phyloP scores from a whole-genome alignment of 1,140 invertebrate species.

The Drosophila burlai region DNA sequence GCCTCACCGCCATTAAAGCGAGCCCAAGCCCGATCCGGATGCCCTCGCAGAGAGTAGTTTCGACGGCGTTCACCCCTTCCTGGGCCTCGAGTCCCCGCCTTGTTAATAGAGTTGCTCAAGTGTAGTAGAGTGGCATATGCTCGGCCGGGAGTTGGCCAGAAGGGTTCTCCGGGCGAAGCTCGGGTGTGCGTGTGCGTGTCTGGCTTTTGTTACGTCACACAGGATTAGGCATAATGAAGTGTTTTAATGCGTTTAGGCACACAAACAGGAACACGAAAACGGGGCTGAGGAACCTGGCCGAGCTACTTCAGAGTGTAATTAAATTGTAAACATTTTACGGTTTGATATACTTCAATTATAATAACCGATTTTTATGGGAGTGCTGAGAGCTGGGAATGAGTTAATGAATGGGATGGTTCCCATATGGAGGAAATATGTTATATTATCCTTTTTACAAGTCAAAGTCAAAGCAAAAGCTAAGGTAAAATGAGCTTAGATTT shows the following conservation, averaged over 20 bases:
- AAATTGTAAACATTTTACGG: constrained; percentile 62
- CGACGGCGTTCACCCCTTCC: constrained; percentile 38
- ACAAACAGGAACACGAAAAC: constrained; percentile 40
- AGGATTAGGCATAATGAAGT: constrained; percentile 81
- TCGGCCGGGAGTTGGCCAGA: constrained; percentile 24
- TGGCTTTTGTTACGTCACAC: constrained; percentile 80
- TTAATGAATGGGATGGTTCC: not conserved
- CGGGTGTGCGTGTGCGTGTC: constrained; percentile 54
- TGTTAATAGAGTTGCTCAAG: constrained; percentile 78
- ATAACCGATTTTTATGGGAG: constrained; percentile 25
- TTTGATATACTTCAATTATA: constrained; percentile 49
- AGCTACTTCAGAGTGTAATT: constrained; percentile 58
- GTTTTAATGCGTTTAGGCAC: constrained; percentile 81
- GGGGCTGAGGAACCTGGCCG: constrained; percentile 13
- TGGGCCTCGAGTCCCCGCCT: constrained; percentile 14
- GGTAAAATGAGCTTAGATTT: too few relatives aligned
- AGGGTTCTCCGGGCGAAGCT: constrained; percentile 38
- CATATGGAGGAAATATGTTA: not conserved
- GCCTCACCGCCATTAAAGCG: constrained; percentile 61
- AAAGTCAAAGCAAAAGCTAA: not conserved
- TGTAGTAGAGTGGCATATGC: constrained; percentile 75
- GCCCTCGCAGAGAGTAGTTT: constrained; percentile 36
- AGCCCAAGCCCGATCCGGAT: constrained; percentile 43
- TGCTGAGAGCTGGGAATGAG: not conserved
- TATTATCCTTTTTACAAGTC: not conserved